Base-by-base conservation (phyloP, 2,797 vertebrate species). In the Pyrocephalus nanus region DNA sequence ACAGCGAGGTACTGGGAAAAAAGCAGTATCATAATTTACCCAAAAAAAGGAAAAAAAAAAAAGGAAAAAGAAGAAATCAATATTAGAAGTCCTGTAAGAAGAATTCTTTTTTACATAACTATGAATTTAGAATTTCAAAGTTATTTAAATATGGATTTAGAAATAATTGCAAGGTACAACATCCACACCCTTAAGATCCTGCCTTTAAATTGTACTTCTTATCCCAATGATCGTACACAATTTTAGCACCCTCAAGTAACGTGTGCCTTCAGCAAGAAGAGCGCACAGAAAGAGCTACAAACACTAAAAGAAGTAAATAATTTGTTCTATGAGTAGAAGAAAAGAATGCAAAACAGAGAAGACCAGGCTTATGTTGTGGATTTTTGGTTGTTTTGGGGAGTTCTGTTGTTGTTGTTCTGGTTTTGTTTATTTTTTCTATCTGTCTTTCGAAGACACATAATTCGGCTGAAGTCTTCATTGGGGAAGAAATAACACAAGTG, bases 1-100 rank as follows among this genome's bases (percentile, higher is more conserved):
- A 84, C 94, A 97, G 48, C 86, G 97, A 77, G 94, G 95, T 67
- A 98, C 98, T 99, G 87, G 67, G 72, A 97, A 95, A 65, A 97
- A 87, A 61, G 48, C 43, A 96, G 92, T 26, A 71, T 3, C 80
- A 88, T 3, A 38, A 51, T 83, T 86, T n/a, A 81, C 3, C 2
- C 53, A 64, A 43, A 54, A 18, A 66, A 47, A 2, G 3, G 1
- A 2, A 16, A 17, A 43, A 48, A 19, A 8, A 54, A 36, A 13
- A 3, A 15, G 14, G 4, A 42, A 71, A 21, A 29, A 25, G 29
- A 29, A 12, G 36, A 2, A 69, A 60, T 23, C 38, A 58, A 55
- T 5, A 2, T 15, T 61, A 69, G 12, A 83, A 61, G 29, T 65
- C 8, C 30, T 36, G 12, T 21, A 55, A 77, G n/a, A 76, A 78